Evolutionary conservation across 1,140 invertebrate species (phyloP).

Genomic region (Chironomus striatipennis): DNA sequence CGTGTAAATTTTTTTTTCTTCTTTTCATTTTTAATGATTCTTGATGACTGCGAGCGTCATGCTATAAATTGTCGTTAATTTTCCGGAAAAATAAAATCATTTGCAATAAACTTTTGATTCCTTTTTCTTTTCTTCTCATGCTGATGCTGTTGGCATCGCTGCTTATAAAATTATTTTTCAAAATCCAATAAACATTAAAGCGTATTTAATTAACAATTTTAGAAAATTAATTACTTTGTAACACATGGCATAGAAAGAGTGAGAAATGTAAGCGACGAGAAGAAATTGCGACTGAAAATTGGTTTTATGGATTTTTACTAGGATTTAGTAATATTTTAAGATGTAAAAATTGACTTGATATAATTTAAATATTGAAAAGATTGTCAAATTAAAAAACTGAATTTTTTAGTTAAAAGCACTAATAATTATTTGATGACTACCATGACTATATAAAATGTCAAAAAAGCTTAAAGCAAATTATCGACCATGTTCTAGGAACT

Average conservation of each 20-base stretch:
- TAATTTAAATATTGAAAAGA: too few relatives aligned
- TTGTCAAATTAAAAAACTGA: too few relatives aligned
- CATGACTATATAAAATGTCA: too few relatives aligned
- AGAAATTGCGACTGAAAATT: too few relatives aligned
- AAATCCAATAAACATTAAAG: conserved; percentile 24
- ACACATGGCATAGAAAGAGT: conserved; percentile 8
- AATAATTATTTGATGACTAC: too few relatives aligned
- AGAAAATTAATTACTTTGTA: not conserved
- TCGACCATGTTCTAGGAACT: too few relatives aligned
- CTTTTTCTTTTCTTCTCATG: not conserved
- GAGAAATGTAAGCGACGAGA: not conserved
- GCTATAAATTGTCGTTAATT: conserved; percentile 17
- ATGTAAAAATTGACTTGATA: too few relatives aligned
- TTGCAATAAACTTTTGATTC: conserved; percentile 7
- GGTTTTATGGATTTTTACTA: too few relatives aligned
- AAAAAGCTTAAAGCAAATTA: too few relatives aligned
- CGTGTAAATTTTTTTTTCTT: not conserved
- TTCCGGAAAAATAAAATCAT: not conserved
- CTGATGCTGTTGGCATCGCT: not conserved
- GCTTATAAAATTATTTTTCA: not conserved
- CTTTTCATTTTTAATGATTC: not conserved
- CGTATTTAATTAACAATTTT: conserved; percentile 22
- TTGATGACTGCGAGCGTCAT: not conserved
- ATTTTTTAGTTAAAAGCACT: too few relatives aligned
- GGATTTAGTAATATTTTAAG: too few relatives aligned